Evolutionary conservation across 2,888 invertebrate species (phyloP).

Genomic region (Chrysopilus asiliformis): DNA sequence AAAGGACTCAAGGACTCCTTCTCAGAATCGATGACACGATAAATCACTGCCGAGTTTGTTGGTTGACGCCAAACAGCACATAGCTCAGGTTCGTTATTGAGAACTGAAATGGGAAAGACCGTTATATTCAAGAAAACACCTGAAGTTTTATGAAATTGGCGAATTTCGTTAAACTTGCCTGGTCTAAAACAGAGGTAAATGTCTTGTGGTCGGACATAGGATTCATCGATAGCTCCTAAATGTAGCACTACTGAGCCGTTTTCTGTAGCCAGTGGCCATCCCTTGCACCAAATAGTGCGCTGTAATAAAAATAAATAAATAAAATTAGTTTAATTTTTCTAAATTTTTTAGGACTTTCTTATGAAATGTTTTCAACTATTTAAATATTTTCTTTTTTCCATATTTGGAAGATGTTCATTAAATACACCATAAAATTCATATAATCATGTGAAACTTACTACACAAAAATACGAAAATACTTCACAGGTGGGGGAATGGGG

Average conservation of each 20-base stretch:
- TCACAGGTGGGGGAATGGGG: too few relatives aligned
- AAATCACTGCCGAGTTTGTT: constrained; percentile 22
- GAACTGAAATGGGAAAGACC: not conserved
- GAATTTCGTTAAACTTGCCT: constrained; percentile 21
- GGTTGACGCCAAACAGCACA: constrained; percentile 31
- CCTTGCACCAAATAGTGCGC: constrained; percentile 44
- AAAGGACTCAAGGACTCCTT: constrained; percentile 27
- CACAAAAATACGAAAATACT: too few relatives aligned
- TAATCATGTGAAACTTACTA: too few relatives aligned
- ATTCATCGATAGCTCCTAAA: constrained; percentile 47
- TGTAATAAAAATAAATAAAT: constrained; percentile 31
- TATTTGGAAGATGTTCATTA: too few relatives aligned
- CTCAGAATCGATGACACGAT: constrained; percentile 28
- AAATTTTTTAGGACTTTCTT: not conserved
- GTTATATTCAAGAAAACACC: not conserved
- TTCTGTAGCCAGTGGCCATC: constrained; percentile 54
- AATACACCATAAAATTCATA: too few relatives aligned
- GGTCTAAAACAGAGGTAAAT: constrained; percentile 48
- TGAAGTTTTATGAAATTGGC: too few relatives aligned
- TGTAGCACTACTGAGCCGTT: constrained; percentile 47
- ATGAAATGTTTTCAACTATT: too few relatives aligned
- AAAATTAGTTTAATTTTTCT: constrained; percentile 4
- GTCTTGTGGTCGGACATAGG: constrained; percentile 46
- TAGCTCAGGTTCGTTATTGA: constrained; percentile 17
- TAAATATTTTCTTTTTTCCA: too few relatives aligned